These are phyloP conservation scores for Drosophila nikananu DNA, from an alignment of 1,140 invertebrate species.

Conservation along the genomic window DNA sequence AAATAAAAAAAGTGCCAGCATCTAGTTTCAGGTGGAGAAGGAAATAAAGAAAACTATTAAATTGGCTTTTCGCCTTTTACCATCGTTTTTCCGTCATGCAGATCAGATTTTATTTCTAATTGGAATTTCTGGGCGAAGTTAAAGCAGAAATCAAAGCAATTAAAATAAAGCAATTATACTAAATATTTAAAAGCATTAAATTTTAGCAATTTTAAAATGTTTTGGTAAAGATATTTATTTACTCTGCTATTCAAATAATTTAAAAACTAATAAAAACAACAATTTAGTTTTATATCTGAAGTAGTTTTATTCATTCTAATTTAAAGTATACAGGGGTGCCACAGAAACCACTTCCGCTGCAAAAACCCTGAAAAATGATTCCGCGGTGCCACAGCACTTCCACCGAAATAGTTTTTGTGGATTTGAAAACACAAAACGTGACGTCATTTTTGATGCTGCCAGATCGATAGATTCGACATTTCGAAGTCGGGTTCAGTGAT, in stretches of 20 bases:
- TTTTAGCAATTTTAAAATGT: background rate
- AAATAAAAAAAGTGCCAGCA: constrained; percentile 3
- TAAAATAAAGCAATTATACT: background rate
- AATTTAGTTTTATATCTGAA: background rate
- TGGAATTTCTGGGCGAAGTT: background rate
- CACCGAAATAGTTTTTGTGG: too few relatives aligned
- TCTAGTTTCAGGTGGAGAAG: background rate
- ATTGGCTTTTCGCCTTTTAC: constrained; percentile 7
- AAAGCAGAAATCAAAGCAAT: background rate
- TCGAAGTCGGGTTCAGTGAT: too few relatives aligned
- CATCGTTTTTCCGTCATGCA: background rate
- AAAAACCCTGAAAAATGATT: too few relatives aligned
- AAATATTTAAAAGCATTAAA: background rate
- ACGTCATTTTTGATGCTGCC: too few relatives aligned
- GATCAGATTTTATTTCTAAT: constrained; percentile 7
- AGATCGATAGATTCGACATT: too few relatives aligned
- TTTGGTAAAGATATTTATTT: background rate
- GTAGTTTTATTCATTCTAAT: fast-evolving
- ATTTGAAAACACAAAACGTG: too few relatives aligned
- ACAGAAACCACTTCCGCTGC: too few relatives aligned
- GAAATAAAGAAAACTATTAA: constrained; percentile 17
- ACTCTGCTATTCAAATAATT: background rate
- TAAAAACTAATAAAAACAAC: background rate
- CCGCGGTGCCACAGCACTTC: too few relatives aligned
- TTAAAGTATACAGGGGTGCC: background rate